Conservation (phyloP, 2,797 vertebrate genomes). For the Cetoscarus ocellatus region DNA sequence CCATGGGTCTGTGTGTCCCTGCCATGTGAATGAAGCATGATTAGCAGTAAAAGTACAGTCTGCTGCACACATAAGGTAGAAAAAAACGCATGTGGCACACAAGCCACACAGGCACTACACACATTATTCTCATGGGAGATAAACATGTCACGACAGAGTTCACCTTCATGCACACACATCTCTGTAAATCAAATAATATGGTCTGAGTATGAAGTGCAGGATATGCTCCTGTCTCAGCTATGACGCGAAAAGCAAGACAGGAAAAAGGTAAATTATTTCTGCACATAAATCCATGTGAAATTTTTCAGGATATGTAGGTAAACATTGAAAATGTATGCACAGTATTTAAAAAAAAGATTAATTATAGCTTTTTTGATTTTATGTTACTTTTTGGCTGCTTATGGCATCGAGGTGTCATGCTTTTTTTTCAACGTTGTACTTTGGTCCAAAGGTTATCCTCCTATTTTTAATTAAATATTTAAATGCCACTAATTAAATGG, state of each 20-base stretch:
- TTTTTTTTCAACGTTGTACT: too few relatives aligned
- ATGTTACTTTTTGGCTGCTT: too few relatives aligned
- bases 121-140: slow-evolving; percentile 45
- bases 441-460: too few relatives aligned
- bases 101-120: slow-evolving; percentile 17
- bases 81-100: slow-evolving; percentile 13
- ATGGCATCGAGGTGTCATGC: too few relatives aligned
- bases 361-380: too few relatives aligned
- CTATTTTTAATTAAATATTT: too few relatives aligned
- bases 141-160: slow-evolving; percentile 65
- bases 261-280: background rate
- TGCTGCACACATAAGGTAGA: slow-evolving; percentile 39
- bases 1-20: slow-evolving; percentile 50
- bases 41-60: slow-evolving; percentile 49
- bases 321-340: too few relatives aligned
- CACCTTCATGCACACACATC: slow-evolving; percentile 43
- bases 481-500: too few relatives aligned
- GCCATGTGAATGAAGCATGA: slow-evolving; percentile 52
- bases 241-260: background rate
- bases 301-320: background rate
- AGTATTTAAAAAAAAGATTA: too few relatives aligned
- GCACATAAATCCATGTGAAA: background rate
- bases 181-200: slow-evolving; percentile 21
- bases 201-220: slow-evolving; percentile 1
- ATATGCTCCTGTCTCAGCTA: background rate